Percentiles rank a stretch among this genome's conserved stretches.
These are phyloP conservation scores for Tragelaphus imberbis DNA, from an alignment of 2,113 vertebrate species.

Conservation along the genomic window DNA sequence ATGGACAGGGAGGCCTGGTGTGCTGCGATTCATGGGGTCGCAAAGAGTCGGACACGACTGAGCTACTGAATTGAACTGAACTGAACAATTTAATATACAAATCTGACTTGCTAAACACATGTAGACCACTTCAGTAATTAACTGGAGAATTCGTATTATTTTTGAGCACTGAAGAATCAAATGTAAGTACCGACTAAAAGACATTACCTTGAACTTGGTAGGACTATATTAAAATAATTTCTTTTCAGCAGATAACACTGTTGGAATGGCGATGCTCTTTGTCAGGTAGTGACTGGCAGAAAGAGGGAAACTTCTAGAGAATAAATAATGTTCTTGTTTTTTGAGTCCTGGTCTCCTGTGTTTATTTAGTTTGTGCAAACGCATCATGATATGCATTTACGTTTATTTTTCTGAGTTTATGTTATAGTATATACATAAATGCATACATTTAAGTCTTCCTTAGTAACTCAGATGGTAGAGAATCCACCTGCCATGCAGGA, in stretches of 20 bases:
- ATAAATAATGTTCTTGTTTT: not conserved
- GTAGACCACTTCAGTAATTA: not conserved
- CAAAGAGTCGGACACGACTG: too few relatives aligned
- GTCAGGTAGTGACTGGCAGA: not conserved
- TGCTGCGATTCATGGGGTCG: too few relatives aligned
- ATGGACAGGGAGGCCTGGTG: too few relatives aligned
- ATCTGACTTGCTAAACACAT: not conserved
- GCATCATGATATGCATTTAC: not conserved
- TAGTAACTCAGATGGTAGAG: not conserved
- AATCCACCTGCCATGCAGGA: not conserved
- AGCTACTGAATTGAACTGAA: too few relatives aligned
- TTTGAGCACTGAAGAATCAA: not conserved
- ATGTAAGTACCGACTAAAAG: not conserved
- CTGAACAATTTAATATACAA: not conserved
- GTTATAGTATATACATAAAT: not conserved
- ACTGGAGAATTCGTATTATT: not conserved
- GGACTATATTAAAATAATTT: not conserved
- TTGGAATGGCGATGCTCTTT: not conserved
- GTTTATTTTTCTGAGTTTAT: not conserved
- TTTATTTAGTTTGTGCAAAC: not conserved
- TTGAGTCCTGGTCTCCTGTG: not conserved
- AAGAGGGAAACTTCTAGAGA: not conserved
- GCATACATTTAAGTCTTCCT: not conserved
- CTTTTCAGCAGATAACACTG: not conserved
- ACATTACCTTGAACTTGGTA: not conserved